Percentiles rank a stretch among this genome's conserved stretches.
Evolutionary conservation across 1,140 invertebrate species (phyloP).

Genomic region (Ceratosolen solmsi): DNA sequence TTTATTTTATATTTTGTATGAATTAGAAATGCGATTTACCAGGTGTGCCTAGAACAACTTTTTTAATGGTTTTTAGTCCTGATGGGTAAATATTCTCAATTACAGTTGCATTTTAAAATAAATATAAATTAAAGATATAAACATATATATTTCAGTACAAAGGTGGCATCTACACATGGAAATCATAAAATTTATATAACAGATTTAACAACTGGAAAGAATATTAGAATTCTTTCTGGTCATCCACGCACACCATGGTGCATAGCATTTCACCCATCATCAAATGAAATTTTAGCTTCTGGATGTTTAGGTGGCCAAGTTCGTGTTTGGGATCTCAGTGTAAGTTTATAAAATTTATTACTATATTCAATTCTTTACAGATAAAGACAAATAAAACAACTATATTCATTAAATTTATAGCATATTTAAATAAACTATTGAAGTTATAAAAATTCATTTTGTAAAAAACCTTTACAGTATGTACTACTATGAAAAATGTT

Average conservation of each 20-base stretch:
- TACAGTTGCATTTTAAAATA: background rate
- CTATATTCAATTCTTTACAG: too few relatives aligned
- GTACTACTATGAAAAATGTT: too few relatives aligned
- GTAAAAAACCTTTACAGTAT: too few relatives aligned
- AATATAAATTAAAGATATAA: slow-evolving; percentile 26
- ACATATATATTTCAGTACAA: slow-evolving; percentile 75
- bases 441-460: too few relatives aligned
- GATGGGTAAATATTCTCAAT: slow-evolving; percentile 79
- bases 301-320: slow-evolving; percentile 93
- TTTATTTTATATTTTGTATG: slow-evolving; percentile 51
- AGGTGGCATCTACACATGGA: slow-evolving; percentile 91
- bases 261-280: slow-evolving; percentile 90
- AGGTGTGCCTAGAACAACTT: slow-evolving; percentile 83
- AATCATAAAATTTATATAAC: slow-evolving; percentile 94
- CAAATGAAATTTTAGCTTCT: slow-evolving; percentile 87
- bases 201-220: slow-evolving; percentile 85
- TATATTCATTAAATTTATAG: too few relatives aligned
- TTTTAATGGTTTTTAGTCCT: slow-evolving; percentile 89
- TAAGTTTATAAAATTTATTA: slow-evolving; percentile 71
- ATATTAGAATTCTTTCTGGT: slow-evolving; percentile 84
- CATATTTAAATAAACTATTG: too few relatives aligned
- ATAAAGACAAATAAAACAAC: too few relatives aligned
- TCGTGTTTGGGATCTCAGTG: slow-evolving; percentile 91
- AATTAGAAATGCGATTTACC: slow-evolving; percentile 83
- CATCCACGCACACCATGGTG: slow-evolving; percentile 95